Base-by-base conservation (phyloP, 2,113 vertebrate genomes). In the Paraplagusia blochii region DNA sequence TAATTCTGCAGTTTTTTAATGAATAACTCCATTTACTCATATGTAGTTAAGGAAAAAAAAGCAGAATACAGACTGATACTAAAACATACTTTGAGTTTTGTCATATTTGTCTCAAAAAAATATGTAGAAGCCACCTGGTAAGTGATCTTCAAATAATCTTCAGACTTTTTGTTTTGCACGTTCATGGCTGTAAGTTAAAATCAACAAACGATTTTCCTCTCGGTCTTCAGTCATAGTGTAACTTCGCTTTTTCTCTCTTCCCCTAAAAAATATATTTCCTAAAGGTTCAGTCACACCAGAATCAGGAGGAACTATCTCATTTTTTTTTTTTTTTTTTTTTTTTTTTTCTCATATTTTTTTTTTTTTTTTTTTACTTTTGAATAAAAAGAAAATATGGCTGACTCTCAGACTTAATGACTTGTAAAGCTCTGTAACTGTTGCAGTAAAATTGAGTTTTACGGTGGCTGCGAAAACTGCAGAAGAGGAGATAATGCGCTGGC, bases 391-490 rank as follows among this genome's bases (percentile, higher is more conserved):
- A 59, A 64, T 64, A 53, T 33, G 55, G 67, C 47, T 6, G 42
- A 44, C 57, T 56, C 38, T 58, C 51, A 59, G 59, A 69, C 34
- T 58, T 67, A 66, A 72, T 59, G 52, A 57, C 58, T 69, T 76
- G 51, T 56, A 72, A 69, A 74, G 39, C 58, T 42, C 43, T 53
- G 44, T 61, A 73, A 67, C 65, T 18, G 4, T 35, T 48, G 48
- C 53, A 54, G 66, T 78, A 60, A 60, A 78, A 65, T 54, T 15
- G 7, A 50, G 39, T 57, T 63, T 66, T 74, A 76, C 68, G 62
- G 9, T 38, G 2, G 3, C 43, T 16, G 53, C 72, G 66, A 72
- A 60, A 79, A 62, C 53, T 58, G 56, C 44, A 44, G 55, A 14
- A 57, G 40, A 44, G 34, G 40, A 48, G 63, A 72, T 60, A 61